These are phyloP conservation scores for Amblyraja radiata DNA, from an alignment of 2,797 vertebrate genomes.

Conservation along the genomic window DNA sequence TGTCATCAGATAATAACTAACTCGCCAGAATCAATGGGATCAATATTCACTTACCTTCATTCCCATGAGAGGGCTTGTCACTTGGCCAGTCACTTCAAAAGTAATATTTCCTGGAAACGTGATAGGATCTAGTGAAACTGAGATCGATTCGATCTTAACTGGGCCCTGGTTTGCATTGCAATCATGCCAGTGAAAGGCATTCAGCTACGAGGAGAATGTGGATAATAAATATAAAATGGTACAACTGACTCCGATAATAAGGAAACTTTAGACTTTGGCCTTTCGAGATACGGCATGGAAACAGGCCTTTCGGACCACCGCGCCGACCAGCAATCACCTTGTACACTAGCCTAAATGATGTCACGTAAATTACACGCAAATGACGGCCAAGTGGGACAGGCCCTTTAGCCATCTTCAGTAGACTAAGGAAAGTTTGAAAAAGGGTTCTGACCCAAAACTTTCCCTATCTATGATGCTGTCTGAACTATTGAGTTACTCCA, in stretches of 20 bases:
- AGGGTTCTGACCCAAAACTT: too few species aligned
- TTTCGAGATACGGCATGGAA: too few species aligned
- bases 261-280: background rate
- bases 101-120: background rate
- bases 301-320: too few species aligned
- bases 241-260: background rate
- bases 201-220: background rate
- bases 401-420: too few species aligned
- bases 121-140: background rate
- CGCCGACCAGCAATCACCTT: too few species aligned
- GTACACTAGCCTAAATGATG: too few species aligned
- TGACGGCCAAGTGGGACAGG: too few species aligned
- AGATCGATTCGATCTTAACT: background rate
- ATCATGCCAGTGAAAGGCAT: background rate
- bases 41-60: background rate
- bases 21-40: background rate
- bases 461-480: too few species aligned
- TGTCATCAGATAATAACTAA: background rate
- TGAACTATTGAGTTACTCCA: too few species aligned
- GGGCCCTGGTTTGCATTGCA: background rate
- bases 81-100: background rate
- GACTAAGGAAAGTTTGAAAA: too few species aligned
- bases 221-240: background rate
- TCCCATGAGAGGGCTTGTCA: background rate
- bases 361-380: too few species aligned